Base-by-base conservation (phyloP, 2,113 vertebrate species). In the Hystrix cristata region DNA sequence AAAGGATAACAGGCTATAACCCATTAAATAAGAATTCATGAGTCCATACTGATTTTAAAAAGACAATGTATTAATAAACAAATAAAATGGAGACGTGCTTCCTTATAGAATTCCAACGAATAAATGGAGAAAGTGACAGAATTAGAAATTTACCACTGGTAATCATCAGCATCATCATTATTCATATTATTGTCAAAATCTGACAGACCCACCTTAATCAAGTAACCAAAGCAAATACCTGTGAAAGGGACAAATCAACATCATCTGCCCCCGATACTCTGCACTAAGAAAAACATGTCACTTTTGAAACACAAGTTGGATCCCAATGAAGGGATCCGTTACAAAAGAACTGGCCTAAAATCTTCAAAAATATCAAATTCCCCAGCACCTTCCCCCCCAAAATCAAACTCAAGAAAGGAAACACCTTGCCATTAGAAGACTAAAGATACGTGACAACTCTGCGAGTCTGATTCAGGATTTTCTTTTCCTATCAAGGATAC, bases 21-120 rank as follows among this genome's bases (percentile, higher is more conserved):
- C 27, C 57, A 94, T 62, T 84, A 94, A 95, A 51, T 90, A 78
- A 95, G 10, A 95, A 96, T 38, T 29, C 11, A 48, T 74, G 84
- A 84, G 18, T 64, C 87, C 57, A 89, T 55, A 82, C 53, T 74
- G 18, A 94, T 31, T 76, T 19, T n/a, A 46, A 48, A 95, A 78
- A 94, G 23, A 60, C 51, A 76, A 89, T n/a, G 76, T 91, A 80
- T 23, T 78, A 29, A 16, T 43, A 94, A 93, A 87, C 31, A 72
- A 84, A 72, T 74, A 43, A 80, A 95, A 90, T 23, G 18, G 14
- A 48, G 25, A 95, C 85, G 46, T 11, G 34, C 38, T 83, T 92
- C 12, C 51, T 96, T 90, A 92, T 2, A 92, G n/a, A 87, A 92
- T 76, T n/a, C 10, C 67, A 91, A 93, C 60, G 21, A 83, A 69